Evolutionary conservation across 2,797 vertebrate genomes (phyloP), one percentile per base, ranked within the genome.

Genomic region (Nannoperca australis): DNA sequence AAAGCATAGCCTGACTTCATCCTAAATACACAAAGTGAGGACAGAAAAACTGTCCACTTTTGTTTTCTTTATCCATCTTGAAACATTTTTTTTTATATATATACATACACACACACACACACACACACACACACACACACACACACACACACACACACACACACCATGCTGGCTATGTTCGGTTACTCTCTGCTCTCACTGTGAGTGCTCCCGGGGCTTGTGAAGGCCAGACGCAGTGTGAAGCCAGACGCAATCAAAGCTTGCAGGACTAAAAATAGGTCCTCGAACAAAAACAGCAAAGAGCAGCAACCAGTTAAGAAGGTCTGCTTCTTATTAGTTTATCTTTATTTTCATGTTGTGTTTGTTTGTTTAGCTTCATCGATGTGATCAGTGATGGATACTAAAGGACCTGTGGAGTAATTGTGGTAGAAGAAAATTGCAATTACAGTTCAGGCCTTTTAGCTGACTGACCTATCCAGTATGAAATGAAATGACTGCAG

Each of bases 181-280:
- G 7, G 44, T 74, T 49, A 2, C 51, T 7, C n/a, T 71, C 42
- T 51, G 1, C 62, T 40, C 71, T 45, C 74, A 62, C 61, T 64
- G 49, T 58, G 70, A 83, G 66, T 59, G 55, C 42, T 63, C 53
- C 44, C n/a, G 60, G 58, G 68, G 68, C 38, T 83, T 53, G 32
- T 88, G 69, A 82, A 89, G 83, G 82, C 86, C 86, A 85, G 67
- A 61, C 69, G 5, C 77, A 63, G 77, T 86, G 69, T 87, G 67
- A 89, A 82, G 66, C 47, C 85, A 63, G 67, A 84, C 58, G 81
- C 83, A 73, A 84, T 77, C 81, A 63, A 76, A 85, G 44, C 76
- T 50, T 82, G 73, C 30, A 45, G 24, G 11, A 79, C 76, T 81
- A 83, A 89, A 86, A 91, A 83, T 85, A 90, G 70, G 67, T 27